Evolutionary conservation across 2,113 vertebrate genomes (phyloP), one percentile per base, ranked within the genome.

Genomic region (Pholis gunnellus): DNA sequence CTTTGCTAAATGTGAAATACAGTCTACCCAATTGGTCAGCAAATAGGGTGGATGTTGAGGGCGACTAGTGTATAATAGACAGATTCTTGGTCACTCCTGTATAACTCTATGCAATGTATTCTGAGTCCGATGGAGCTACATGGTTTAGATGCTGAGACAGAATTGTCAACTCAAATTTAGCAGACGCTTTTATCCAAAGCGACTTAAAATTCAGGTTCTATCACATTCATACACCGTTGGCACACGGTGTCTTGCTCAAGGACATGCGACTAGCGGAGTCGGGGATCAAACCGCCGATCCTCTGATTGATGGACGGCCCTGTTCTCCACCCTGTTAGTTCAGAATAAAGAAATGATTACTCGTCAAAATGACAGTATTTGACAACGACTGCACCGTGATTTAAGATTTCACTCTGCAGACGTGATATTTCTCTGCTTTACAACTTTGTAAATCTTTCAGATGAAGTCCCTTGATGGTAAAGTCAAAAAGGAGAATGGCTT

Each of bases 401-500:
- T 31, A 27, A 27, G 50, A 22, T 17, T 66, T 22, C 29, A 29
- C 22, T 14, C 9, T 46, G n/a, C 61, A 14, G 20, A 29, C 17
- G 34, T 7, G 5, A 22, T 27, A 65, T 29, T 56, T 60, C 17
- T 48, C 17, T 17, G 22, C n/a, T 25, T n/a, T 25, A 54, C 22
- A 64, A 18, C 5, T 46, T 72, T 75, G 27, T 68, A 6, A 38
- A 46, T 7, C 17, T 83, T 88, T 79, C 72, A 93, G 90, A 76
- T 92, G 18, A 94, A 90, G 82, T 61, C 84, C 83, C 86, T 95
- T 66, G 96, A 98, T 87, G 94, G 93, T 64, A 98, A 97, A 95
- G 85, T 97, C 79, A 99, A 97, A 94, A 97, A 97, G 54, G 97
- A 99, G 91, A 99, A 99, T 90, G 98, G 98, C 40, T 99, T 99